phyloP scores from a whole-genome alignment of 2,888 invertebrate genomes.

The Trypoxylon attenuatum region DNA sequence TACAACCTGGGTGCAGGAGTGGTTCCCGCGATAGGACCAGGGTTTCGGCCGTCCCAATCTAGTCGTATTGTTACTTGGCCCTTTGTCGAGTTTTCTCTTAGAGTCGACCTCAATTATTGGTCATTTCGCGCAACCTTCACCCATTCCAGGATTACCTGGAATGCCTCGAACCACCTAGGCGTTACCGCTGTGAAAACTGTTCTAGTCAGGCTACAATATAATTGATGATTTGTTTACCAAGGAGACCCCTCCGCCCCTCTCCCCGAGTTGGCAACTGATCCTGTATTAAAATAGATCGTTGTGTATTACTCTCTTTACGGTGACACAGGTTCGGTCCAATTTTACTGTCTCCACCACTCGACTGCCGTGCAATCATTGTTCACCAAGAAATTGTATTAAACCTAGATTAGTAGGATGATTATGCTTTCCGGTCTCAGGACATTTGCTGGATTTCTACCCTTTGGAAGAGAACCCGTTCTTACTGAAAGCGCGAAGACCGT shows the following conservation, averaged over 20 bases:
- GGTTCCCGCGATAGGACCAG: not conserved
- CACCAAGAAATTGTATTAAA: not conserved
- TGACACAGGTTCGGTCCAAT: too few relatives aligned
- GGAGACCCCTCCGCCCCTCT: too few relatives aligned
- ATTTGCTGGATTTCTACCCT: not conserved
- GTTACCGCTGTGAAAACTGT: too few relatives aligned
- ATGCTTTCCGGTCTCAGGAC: not conserved
- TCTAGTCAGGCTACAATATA: too few relatives aligned
- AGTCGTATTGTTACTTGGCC: not conserved
- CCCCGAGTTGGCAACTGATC: too few relatives aligned
- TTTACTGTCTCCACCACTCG: too few relatives aligned
- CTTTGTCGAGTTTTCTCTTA: not conserved
- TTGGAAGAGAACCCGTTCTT: not conserved
- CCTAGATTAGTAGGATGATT: not conserved
- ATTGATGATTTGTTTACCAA: too few relatives aligned
- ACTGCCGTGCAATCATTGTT: too few relatives aligned
- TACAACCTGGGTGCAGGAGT: not conserved
- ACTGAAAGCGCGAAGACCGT: not conserved
- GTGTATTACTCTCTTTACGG: too few relatives aligned
- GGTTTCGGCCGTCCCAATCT: not conserved
- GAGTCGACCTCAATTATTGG: not conserved
- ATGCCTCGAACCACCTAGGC: too few relatives aligned
- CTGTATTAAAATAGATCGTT: too few relatives aligned
- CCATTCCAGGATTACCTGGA: not conserved
- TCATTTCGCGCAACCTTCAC: conserved; percentile 2